phyloP scores from a whole-genome alignment of 2,113 vertebrate genomes.

The Chlorodrepanis virens region DNA sequence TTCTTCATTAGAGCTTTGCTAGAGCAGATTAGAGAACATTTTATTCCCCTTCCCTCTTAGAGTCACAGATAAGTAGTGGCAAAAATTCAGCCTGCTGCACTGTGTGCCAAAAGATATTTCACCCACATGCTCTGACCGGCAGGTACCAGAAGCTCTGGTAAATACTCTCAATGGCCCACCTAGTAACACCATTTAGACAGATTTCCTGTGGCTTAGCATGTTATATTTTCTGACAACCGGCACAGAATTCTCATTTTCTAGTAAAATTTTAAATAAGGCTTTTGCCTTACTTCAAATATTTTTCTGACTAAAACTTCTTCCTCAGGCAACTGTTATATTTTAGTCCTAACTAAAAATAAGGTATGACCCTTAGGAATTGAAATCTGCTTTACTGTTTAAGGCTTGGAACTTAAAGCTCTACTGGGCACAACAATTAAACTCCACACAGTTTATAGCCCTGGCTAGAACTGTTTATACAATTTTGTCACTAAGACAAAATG shows the following conservation, averaged over 20 bases:
- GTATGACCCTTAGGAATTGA: neutral
- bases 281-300: constrained; percentile 49
- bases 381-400: constrained; percentile 24
- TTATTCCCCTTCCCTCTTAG: neutral
- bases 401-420: neutral
- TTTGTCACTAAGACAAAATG: constrained; percentile 9
- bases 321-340: neutral
- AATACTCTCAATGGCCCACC: neutral
- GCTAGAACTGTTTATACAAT: neutral
- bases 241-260: neutral
- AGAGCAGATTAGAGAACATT: neutral
- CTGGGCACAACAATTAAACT: neutral
- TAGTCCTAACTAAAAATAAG: neutral
- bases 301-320: constrained; percentile 28
- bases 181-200: neutral
- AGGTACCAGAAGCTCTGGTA: neutral
- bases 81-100: neutral
- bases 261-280: neutral
- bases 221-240: neutral
- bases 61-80: neutral
- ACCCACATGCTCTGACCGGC: neutral
- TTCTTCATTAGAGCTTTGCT: neutral
- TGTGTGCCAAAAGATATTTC: neutral
- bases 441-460: neutral
- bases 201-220: neutral